These are phyloP conservation scores for Potamilus streckersoni DNA, from an alignment of 1,140 invertebrate genomes.

Conservation along the genomic window DNA sequence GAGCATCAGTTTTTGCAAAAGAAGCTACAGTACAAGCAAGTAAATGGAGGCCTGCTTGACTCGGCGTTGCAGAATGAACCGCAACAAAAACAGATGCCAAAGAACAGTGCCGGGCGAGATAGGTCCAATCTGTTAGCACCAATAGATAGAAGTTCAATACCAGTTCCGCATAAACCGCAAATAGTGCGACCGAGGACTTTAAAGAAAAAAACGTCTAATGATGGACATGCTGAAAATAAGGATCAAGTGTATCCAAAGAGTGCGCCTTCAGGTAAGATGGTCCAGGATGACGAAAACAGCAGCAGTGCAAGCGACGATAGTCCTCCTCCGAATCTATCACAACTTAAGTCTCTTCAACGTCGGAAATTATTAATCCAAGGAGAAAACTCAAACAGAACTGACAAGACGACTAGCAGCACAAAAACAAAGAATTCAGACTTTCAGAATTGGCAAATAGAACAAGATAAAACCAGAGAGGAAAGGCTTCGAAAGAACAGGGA, in stretches of 20 bases:
- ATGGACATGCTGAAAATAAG: slow-evolving; percentile 13
- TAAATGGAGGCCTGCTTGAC: too few species aligned
- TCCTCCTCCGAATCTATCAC: slow-evolving; percentile 13
- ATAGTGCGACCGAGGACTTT: slow-evolving; percentile 27
- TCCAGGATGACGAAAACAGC: neutral
- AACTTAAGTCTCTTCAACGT: slow-evolving; percentile 24
- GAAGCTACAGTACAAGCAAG: slow-evolving; percentile 19
- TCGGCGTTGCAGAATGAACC: too few species aligned
- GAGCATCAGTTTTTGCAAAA: slow-evolving; percentile 46
- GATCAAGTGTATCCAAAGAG: slow-evolving; percentile 16
- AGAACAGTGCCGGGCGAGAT: slow-evolving; percentile 49
- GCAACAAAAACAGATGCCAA: neutral
- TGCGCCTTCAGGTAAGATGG: slow-evolving; percentile 9
- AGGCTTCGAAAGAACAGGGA: neutral
- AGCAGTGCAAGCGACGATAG: slow-evolving; percentile 17
- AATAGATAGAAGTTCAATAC: slow-evolving; percentile 27
- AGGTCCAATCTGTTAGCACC: slow-evolving; percentile 51
- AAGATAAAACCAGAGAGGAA: slow-evolving; percentile 27
- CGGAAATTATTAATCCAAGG: slow-evolving; percentile 7
- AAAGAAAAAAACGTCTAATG: neutral
- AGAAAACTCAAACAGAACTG: slow-evolving; percentile 1
- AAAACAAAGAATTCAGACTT: slow-evolving; percentile 40
- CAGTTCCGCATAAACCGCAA: slow-evolving; percentile 11
- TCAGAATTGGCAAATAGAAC: slow-evolving; percentile 59
- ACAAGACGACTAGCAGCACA: neutral